Base-by-base conservation (phyloP, 2,888 invertebrate genomes). In the Lepidocyrtoides sp. region DNA sequence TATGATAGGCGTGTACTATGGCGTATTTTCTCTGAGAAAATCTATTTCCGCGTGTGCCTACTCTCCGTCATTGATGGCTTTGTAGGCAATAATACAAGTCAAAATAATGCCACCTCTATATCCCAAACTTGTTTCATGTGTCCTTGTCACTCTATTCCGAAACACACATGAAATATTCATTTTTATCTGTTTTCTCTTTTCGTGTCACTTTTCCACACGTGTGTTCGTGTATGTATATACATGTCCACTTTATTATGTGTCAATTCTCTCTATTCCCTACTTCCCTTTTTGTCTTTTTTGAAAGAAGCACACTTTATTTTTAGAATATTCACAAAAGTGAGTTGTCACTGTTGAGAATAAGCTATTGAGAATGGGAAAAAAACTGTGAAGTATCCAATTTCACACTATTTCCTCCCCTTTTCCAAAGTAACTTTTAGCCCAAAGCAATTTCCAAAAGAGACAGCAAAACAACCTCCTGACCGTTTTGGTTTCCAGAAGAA, bases 311-410 rank as follows among this genome's bases (percentile, higher is more conserved):
- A 63, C 63, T 63, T 63, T 1, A 32, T 32, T 63, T 63, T n/a
- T 10, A 36, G 8, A 44, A 44, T 44, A 32, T 14, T 12, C 26
- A 4, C 14, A 2, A 32, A 29, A 63, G 10, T 60, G 20, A 29
- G 63, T 32, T 63, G 32, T 63, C 63, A 32, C 63, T 63, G 63
- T 63, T n/a, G n/a, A n/a, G n/a, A n/a, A n/a, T n/a, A n/a, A n/a
- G n/a, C 60, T 12, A 17, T 2, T 12, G 54, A 17, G 17, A 3
- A 7, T 2, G 17, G 54, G 54, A 54, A 54, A 2, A n/a, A 63
- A 29, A n/a, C n/a, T n/a, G n/a, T n/a, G n/a, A n/a, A n/a, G 63
- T 63, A 32, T 63, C 63, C 63, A 63, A 63, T 63, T 32, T 63
- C 63, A 5, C 63, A 29, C 7, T 10, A 14, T 60, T 60, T 54